phyloP scores from a whole-genome alignment of 2,797 vertebrate species.

The Oreochromis grahami region DNA sequence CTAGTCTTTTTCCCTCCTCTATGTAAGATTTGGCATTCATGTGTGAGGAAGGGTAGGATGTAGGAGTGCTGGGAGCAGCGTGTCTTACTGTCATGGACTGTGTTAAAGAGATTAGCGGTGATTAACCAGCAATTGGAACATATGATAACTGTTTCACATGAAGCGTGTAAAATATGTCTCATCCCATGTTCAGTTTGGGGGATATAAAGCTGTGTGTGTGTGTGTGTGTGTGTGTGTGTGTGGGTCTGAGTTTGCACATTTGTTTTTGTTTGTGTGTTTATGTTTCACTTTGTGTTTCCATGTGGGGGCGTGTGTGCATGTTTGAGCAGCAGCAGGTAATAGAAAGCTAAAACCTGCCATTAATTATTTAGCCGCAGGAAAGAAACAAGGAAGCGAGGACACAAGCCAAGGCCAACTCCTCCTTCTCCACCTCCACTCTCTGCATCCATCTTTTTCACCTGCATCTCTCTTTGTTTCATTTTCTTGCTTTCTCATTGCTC shows the following conservation, averaged over 20 bases:
- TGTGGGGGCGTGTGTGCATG: background rate
- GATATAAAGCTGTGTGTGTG: background rate
- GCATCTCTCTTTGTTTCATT: background rate
- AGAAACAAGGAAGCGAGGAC: slow-evolving; percentile 20
- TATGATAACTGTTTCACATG: background rate
- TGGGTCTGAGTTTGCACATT: background rate
- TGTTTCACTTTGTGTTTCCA: background rate
- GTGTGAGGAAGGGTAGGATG: background rate
- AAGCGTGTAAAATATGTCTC: background rate
- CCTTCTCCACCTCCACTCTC: background rate
- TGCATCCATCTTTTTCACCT: background rate
- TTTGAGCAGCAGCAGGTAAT: background rate
- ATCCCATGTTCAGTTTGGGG: background rate
- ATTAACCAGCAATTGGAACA: background rate
- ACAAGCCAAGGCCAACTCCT: slow-evolving; percentile 9
- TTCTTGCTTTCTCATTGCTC: background rate
- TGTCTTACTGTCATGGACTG: background rate
- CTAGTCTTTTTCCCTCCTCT: background rate
- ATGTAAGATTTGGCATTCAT: background rate
- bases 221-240: background rate
- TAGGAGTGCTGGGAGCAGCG: background rate
- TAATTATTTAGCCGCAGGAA: slow-evolving; percentile 30
- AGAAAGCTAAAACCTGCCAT: background rate
- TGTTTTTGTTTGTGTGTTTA: background rate
- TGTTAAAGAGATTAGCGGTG: background rate